A percentile compares a stretch with the other conserved stretches of the same genome.
Evolutionary conservation across 37 sponge, comb jelly and placozoan genomes (phyloP).

Genomic region (Mnemiopsis leidyi): DNA sequence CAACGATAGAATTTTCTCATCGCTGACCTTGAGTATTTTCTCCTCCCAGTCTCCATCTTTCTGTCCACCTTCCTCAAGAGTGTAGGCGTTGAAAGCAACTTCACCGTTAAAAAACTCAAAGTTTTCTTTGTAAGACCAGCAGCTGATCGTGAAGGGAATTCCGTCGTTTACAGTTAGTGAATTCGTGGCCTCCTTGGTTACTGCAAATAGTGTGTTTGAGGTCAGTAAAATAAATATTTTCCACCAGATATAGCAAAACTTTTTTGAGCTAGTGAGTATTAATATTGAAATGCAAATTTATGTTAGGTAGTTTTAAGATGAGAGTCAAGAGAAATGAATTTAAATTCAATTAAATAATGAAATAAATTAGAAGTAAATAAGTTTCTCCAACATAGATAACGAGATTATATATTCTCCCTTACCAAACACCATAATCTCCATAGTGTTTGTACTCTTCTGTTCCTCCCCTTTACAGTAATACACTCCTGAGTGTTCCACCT

Average conservation of each 20-base stretch:
- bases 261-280: no score
- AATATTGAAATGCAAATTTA: no score
- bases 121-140: slow-evolving; percentile 43
- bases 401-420: no score
- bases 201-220: no score
- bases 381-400: no score
- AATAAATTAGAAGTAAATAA: no score
- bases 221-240: no score
- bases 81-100: neutral
- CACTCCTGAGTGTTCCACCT: neutral
- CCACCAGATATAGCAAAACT: no score
- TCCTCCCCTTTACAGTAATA: neutral
- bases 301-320: no score
- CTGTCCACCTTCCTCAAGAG: neutral
- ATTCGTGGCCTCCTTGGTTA: neutral
- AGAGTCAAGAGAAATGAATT: no score
- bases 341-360: no score
- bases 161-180: neutral
- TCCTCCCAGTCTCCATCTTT: neutral
- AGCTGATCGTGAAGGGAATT: neutral
- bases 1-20: neutral
- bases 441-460: neutral
- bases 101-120: neutral
- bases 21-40: neutral
- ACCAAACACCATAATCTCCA: neutral